These are phyloP conservation scores for Scopus umbretta DNA, from an alignment of 2,113 vertebrate genomes.

Conservation along the genomic window DNA sequence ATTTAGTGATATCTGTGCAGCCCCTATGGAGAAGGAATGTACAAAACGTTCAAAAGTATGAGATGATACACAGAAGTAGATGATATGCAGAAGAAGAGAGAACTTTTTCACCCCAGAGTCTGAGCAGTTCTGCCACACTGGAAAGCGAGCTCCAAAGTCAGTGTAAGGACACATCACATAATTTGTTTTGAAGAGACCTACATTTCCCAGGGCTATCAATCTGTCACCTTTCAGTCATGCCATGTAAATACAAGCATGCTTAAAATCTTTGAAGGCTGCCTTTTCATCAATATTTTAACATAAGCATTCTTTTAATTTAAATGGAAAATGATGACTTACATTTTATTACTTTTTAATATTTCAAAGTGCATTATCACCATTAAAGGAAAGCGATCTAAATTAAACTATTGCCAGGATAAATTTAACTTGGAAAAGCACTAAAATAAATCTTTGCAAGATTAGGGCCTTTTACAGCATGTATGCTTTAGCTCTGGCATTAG, in stretches of 20 bases:
- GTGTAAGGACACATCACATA: no score
- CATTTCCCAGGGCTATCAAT: conserved; percentile 1
- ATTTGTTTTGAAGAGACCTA: background rate
- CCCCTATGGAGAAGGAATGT: background rate
- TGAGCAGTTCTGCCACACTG: no score
- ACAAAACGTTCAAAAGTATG: background rate
- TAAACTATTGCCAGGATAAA: background rate
- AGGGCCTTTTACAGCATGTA: background rate
- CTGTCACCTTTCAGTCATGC: conserved; percentile 3
- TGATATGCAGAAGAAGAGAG: background rate
- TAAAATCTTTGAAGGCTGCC: background rate
- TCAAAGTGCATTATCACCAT: background rate
- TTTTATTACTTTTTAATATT: conserved; percentile 40
- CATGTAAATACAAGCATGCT: background rate
- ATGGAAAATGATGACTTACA: background rate
- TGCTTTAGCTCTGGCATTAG: background rate
- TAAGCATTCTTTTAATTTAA: conserved; percentile 28
- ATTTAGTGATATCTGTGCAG: background rate
- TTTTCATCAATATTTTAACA: conserved; percentile 49
- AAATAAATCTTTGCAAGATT: background rate
- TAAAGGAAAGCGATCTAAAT: background rate
- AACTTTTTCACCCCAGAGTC: background rate
- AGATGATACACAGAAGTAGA: background rate
- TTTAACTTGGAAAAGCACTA: background rate
- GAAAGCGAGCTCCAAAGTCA: no score